Evolutionary conservation across 1,140 invertebrate genomes (phyloP).

Genomic region (Wasmannia auropunctata): DNA sequence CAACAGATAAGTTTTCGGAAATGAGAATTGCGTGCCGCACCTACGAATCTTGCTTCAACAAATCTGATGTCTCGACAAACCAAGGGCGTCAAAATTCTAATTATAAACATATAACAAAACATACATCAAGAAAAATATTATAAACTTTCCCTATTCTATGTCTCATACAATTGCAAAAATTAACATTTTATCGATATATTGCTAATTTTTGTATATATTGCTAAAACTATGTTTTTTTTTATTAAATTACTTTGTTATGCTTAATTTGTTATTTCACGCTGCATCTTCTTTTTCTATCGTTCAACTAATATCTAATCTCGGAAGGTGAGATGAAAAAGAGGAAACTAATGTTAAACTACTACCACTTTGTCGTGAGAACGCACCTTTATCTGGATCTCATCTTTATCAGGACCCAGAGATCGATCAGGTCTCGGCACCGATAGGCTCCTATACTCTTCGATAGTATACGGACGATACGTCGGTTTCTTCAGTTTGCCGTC

Average conservation of each 20-base stretch:
- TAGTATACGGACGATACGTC: slow-evolving; percentile 72
- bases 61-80: neutral
- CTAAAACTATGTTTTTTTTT: neutral
- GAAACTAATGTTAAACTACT: neutral
- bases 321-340: neutral
- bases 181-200: neutral
- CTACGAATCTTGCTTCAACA: slow-evolving; percentile 20
- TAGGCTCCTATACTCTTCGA: slow-evolving; percentile 71
- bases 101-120: neutral
- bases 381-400: slow-evolving; percentile 70
- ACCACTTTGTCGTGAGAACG: neutral
- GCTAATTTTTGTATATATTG: neutral
- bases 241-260: neutral
- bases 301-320: neutral
- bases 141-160: neutral
- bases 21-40: slow-evolving; percentile 45
- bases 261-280: neutral
- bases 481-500: slow-evolving; percentile 57
- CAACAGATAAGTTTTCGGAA: slow-evolving; percentile 56
- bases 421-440: slow-evolving; percentile 72
- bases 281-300: neutral
- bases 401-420: slow-evolving; percentile 73
- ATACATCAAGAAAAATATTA: neutral
- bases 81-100: neutral
- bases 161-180: neutral